These are phyloP conservation scores for Drosophila ustulata DNA, from an alignment of 2,888 invertebrate species.

Conservation along the genomic window DNA sequence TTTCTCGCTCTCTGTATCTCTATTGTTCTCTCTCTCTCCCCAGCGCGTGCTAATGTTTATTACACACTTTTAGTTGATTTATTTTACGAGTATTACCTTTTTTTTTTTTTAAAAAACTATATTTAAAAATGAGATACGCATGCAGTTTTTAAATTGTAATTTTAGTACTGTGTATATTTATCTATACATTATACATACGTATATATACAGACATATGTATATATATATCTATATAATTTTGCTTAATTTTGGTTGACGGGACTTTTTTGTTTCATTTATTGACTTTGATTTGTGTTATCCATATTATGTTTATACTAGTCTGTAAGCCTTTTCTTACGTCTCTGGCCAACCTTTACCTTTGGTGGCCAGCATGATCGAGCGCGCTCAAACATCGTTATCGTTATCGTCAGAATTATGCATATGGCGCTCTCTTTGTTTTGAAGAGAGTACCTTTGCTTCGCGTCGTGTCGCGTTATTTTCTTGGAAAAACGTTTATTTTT, in stretches of 20 bases:
- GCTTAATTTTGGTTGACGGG: slow-evolving; percentile 85
- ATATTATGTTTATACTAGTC: slow-evolving; percentile 60
- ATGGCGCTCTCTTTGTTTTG: slow-evolving; percentile 17
- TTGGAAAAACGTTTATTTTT: slow-evolving; percentile 16
- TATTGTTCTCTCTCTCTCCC: slow-evolving; percentile 19
- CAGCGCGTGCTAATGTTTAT: slow-evolving; percentile 76
- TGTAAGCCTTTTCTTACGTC: slow-evolving; percentile 52
- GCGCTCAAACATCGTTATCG: slow-evolving; percentile 20
- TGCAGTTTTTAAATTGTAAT: slow-evolving; percentile 80
- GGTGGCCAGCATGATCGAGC: slow-evolving; percentile 17
- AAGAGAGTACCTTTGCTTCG: slow-evolving; percentile 21
- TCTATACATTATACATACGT: slow-evolving; percentile 35
- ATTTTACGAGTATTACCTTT: slow-evolving; percentile 27
- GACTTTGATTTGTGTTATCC: slow-evolving; percentile 66
- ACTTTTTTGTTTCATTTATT: slow-evolving; percentile 80
- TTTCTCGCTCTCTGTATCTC: slow-evolving; percentile 3
- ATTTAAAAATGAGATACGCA: slow-evolving; percentile 71
- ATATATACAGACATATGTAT: slow-evolving; percentile 55
- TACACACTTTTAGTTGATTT: slow-evolving; percentile 59
- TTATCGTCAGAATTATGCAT: slow-evolving; percentile 16
- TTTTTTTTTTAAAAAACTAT: slow-evolving; percentile 27
- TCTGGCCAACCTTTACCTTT: slow-evolving; percentile 35
- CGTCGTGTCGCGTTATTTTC: slow-evolving; percentile 16
- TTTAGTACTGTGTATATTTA: slow-evolving; percentile 76
- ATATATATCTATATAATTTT: slow-evolving; percentile 72